phyloP scores from a whole-genome alignment of 2,888 invertebrate species.

The Callyntrura sp. region DNA sequence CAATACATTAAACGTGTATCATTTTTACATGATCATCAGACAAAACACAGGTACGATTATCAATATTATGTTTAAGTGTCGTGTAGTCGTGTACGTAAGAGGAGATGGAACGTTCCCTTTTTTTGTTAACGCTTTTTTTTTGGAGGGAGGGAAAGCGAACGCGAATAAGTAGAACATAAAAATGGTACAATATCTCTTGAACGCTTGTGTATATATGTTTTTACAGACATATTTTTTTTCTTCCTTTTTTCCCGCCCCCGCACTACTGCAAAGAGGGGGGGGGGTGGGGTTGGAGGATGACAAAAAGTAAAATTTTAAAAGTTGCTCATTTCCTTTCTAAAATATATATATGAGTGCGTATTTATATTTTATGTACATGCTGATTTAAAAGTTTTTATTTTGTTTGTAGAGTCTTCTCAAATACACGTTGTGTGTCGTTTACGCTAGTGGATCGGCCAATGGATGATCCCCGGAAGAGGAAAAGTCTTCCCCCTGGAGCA shows the following conservation, averaged over 20 bases:
- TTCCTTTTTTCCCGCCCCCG: too few species aligned
- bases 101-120: too few species aligned
- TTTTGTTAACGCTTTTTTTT: too few species aligned
- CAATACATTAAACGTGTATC: slow-evolving; percentile 57
- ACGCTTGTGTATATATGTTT: not conserved
- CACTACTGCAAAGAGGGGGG: too few species aligned
- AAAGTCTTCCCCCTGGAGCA: slow-evolving; percentile 84
- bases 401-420: not conserved
- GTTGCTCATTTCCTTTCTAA: too few species aligned
- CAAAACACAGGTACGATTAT: slow-evolving; percentile 72
- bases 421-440: slow-evolving; percentile 57
- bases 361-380: too few species aligned
- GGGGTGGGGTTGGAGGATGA: too few species aligned
- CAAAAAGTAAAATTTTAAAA: too few species aligned
- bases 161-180: slow-evolving; percentile 1
- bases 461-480: slow-evolving; percentile 84
- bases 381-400: not conserved
- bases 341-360: slow-evolving; percentile 19
- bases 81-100: too few species aligned
- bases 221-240: too few species aligned
- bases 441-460: slow-evolving; percentile 83
- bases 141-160: too few species aligned
- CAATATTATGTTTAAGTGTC: not conserved
- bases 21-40: slow-evolving; percentile 49
- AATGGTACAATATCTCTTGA: not conserved